A percentile compares a stretch with the other conserved stretches of the same genome.
Conservation (phyloP, 1,140 invertebrate species). For the Campoletis sonorensis region DNA sequence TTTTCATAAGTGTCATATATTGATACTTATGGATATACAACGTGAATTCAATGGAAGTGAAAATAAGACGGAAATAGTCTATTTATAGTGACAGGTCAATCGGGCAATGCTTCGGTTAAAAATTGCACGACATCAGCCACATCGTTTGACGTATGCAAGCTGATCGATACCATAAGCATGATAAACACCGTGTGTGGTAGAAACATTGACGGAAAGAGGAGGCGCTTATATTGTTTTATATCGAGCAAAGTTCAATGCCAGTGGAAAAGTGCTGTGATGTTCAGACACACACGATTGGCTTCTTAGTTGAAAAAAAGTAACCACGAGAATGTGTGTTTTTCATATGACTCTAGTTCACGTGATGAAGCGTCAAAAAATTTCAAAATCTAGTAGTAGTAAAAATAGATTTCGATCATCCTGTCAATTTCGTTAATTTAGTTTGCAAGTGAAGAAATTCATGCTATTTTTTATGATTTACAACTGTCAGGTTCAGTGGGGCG, state of each 20-base stretch:
- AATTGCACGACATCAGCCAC: conserved; percentile 24
- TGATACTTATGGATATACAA: conserved; percentile 13
- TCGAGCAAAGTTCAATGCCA: conserved; percentile 41
- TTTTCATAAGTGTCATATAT: neutral
- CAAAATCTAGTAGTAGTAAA: neutral
- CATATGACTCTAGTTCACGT: neutral
- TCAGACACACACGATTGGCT: conserved; percentile 20
- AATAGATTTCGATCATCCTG: neutral
- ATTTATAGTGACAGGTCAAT: conserved; percentile 54
- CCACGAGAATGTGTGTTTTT: neutral
- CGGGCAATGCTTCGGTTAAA: conserved; percentile 49
- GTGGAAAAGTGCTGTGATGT: conserved; percentile 22
- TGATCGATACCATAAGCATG: conserved; percentile 28
- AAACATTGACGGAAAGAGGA: neutral
- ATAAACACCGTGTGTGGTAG: conserved; percentile 26
- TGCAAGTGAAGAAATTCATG: too few species aligned
- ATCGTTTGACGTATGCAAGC: conserved; percentile 15
- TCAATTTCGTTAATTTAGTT: too few species aligned
- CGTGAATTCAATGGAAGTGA: neutral
- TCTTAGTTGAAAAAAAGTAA: neutral
- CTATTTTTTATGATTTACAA: too few species aligned
- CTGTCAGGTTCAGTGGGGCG: too few species aligned
- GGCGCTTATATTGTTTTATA: neutral
- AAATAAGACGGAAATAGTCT: conserved; percentile 38
- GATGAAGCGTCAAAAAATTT: neutral